phyloP scores from a whole-genome alignment of 2,797 vertebrate genomes.

The Arrhamphus sclerolepis region DNA sequence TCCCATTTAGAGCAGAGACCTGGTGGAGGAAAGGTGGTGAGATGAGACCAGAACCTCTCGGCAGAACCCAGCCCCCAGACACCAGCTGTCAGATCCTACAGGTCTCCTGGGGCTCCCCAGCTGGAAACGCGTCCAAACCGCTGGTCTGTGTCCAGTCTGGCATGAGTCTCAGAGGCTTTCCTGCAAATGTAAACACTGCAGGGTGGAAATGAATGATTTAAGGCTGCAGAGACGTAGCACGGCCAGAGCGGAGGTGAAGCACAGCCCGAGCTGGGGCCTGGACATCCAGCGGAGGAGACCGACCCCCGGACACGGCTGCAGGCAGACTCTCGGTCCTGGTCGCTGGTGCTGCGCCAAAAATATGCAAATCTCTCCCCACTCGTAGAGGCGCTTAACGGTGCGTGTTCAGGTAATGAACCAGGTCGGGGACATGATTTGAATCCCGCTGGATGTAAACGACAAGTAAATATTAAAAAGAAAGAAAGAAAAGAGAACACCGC shows the following conservation, averaged over 20 bases:
- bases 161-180: conserved; percentile 17
- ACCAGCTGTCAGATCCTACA: conserved; percentile 17
- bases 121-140: conserved; percentile 7
- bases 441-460: conserved; percentile 11
- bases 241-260: neutral
- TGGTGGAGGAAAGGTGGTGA: neutral
- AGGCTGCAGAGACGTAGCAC: neutral
- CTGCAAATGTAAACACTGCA: conserved; percentile 23
- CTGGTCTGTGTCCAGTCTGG: conserved; percentile 8
- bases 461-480: too few species aligned
- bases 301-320: too few species aligned
- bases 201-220: neutral
- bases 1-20: conserved; percentile 21
- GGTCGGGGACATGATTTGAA: conserved; percentile 13
- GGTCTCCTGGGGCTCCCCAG: conserved; percentile 23
- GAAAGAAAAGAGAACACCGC: too few species aligned
- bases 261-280: neutral
- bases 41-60: too few species aligned
- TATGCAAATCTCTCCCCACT: too few species aligned
- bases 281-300: conserved; percentile 2
- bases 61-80: neutral
- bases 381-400: too few species aligned
- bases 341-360: too few species aligned
- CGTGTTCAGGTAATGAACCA: too few species aligned
- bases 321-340: too few species aligned